Evolutionary conservation across 2,113 vertebrate species (phyloP), one percentile per base, ranked within the genome.

Genomic region (Nothoprocta pentlandii): DNA sequence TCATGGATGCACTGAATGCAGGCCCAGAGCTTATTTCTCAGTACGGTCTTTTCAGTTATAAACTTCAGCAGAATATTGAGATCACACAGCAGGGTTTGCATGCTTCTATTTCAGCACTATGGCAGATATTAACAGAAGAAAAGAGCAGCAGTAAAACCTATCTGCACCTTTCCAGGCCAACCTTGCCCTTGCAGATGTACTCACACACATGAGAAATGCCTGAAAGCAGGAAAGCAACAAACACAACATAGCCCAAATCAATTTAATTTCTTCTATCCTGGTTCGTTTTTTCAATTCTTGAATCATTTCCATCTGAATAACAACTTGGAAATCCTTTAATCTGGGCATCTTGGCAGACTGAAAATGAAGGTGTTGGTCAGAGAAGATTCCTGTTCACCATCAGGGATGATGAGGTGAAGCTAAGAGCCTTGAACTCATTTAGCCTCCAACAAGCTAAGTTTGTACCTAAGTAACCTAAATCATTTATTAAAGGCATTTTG

Each of bases 361-460:
- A 80, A 59, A 74, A 41, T 34, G 41, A 44, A 77, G 61, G 34
- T 71, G 39, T 21, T 61, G 30, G 10, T 81, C 36, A 80, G 58
- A 49, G 42, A 62, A 80, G 59, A 56, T 32, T 77, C 51, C 76
- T 46, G 67, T 23, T 47, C n/a, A 34, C 34, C 61, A 44, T 22
- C 22, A 64, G 49, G 16, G 62, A 80, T 49, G 51, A 83, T 67
- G 56, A 85, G 67, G 39, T 73, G 67, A 76, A 91, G 63, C n/a
- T 49, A 42, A 76, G 83, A 84, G 75, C 67, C 67, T 58, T 77
- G 87, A 92, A 81, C 85, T 77, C 61, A 76, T 80, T 80, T 67
- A 74, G 63, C 56, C 51, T 86, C 56, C 67, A 63, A 75, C 88
- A 90, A 46, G 58, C 87, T 49, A 39, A 26, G 54, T 30, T 30